Percentiles rank a stretch among this genome's conserved stretches.
These are phyloP conservation scores for Xylophagus ater DNA, from an alignment of 2,888 invertebrate species.

Conservation along the genomic window DNA sequence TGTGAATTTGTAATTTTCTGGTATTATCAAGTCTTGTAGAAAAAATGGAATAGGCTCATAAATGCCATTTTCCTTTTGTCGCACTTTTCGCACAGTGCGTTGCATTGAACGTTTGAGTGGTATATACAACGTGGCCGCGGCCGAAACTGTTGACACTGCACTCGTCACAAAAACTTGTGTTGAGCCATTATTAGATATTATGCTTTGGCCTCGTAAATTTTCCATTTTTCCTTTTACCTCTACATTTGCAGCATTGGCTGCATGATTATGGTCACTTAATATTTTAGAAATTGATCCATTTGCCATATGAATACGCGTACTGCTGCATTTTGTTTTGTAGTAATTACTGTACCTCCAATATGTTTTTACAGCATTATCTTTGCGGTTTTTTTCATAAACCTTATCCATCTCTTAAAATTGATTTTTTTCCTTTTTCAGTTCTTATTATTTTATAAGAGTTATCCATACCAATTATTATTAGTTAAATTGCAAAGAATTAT, in stretches of 20 bases:
- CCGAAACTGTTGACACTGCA: slow-evolving; percentile 1
- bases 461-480: no score
- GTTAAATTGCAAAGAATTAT: no score
- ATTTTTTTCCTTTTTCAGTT: no score
- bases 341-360: no score
- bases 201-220: slow-evolving; percentile 1
- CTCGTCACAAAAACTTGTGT: background rate
- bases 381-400: background rate
- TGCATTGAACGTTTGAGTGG: slow-evolving; percentile 1
- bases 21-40: no score
- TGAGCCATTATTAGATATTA: background rate
- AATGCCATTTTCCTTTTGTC: slow-evolving; percentile 1
- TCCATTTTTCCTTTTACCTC: background rate
- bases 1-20: slow-evolving; percentile 1
- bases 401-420: slow-evolving; percentile 1
- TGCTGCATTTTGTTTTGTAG: slow-evolving; percentile 1
- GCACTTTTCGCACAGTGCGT: slow-evolving; percentile 1
- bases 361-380: no score
- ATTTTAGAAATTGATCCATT: slow-evolving; percentile 1
- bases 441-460: no score
- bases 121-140: background rate
- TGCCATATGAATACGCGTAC: background rate
- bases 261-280: no score
- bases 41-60: slow-evolving; percentile 1
- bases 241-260: no score